Base-by-base conservation (phyloP, 2,797 vertebrate species). In the Sitta carolinensis region DNA sequence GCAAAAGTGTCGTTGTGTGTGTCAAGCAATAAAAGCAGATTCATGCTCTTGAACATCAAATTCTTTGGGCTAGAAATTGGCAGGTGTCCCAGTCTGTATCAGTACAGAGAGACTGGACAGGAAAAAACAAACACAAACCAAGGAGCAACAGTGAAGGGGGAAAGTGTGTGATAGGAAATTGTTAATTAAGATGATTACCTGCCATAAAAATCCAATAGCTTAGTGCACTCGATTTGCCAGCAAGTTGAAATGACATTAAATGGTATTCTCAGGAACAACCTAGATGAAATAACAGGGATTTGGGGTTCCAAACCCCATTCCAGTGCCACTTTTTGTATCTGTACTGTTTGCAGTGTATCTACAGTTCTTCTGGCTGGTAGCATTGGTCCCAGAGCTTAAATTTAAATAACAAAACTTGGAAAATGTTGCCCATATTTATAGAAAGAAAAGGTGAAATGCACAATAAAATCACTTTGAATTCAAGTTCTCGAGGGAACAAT, bases 131-230 rank as follows among this genome's bases (percentile, higher is more conserved):
- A 62, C 22, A 36, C 40, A 52, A n/a, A 6, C 13, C 42, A n/a
- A 69, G 54, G 43, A 73, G 30, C 59, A 94, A 3, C 55, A 86
- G 11, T 26, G 36, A 75, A 75, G 51, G 22, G 78, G 76, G 9
- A 67, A 85, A 92, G 62, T 87, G 50, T 73, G 27, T 0, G 3
- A 69, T 63, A 91, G 80, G 91, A 95, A 96, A 84, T 89, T 84
- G 67, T 93, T 94, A 90, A 96, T 96, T 91, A 88, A 57, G 79
- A 57, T 69, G 84, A 96, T 95, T 92, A 93, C 66, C 87, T 94
- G 82, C 66, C 76, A 76, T 92, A 76, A 95, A 95, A 84, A 70
- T 91, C 67, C 69, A 76, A 43, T 93, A 63, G 30, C 17, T 82
- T 54, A 6, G 8, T 70, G 4, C 27, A 54, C 34, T 66, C 79